A percentile compares a stretch with the other conserved stretches of the same genome.
Evolutionary conservation across 2,113 vertebrate species (phyloP).

Genomic region (Poeciliopsis occidentalis): DNA sequence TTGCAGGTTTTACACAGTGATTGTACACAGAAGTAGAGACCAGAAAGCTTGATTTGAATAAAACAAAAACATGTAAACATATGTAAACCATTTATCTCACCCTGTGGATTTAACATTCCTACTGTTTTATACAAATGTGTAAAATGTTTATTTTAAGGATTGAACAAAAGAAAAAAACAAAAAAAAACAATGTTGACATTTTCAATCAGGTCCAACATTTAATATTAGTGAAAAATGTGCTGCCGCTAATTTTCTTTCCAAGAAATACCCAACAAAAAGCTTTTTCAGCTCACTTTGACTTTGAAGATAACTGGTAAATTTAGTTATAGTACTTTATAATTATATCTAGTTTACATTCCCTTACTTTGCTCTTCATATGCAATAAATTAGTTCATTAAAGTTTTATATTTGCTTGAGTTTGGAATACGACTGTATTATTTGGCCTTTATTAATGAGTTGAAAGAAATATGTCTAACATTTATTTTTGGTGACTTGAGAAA

Average conservation of each 20-base stretch:
- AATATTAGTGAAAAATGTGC: background rate
- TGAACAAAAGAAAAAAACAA: too few relatives aligned
- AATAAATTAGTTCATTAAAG: too few relatives aligned
- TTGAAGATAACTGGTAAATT: background rate
- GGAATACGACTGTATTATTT: too few relatives aligned
- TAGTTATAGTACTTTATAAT: background rate
- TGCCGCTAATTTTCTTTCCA: background rate
- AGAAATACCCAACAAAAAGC: background rate
- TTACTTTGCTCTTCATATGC: too few relatives aligned
- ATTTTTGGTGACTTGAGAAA: too few relatives aligned
- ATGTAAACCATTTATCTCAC: background rate
- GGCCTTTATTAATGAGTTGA: too few relatives aligned
- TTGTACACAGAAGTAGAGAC: background rate
- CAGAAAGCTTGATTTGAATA: background rate
- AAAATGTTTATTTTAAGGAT: background rate
- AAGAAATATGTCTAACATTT: too few relatives aligned
- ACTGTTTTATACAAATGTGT: background rate
- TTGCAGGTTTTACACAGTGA: background rate
- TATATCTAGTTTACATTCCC: too few relatives aligned
- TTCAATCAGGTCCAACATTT: background rate
- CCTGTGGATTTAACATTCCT: background rate
- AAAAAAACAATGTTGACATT: too few relatives aligned
- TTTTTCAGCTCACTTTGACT: background rate
- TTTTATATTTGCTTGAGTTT: too few relatives aligned
- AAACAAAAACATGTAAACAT: background rate